A percentile compares a stretch with the other conserved stretches of the same genome.
Evolutionary conservation across 1,140 invertebrate species (phyloP).

Genomic region (Sarcophaga peregrina): DNA sequence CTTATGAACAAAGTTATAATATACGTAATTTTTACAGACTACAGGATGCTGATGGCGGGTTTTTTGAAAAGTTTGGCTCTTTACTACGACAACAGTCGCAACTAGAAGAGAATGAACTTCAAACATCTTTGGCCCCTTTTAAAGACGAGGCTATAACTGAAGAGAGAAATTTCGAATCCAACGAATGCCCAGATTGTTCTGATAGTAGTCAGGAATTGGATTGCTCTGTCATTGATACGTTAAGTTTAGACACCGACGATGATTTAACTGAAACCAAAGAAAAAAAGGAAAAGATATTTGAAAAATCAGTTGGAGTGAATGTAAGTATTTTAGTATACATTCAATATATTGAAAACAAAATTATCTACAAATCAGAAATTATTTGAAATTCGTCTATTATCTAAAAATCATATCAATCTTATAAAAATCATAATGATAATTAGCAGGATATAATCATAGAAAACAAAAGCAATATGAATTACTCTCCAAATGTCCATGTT

Average conservation of each 20-base stretch:
- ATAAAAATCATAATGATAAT: no score
- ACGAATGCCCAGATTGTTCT: conserved; percentile 55
- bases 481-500: no score
- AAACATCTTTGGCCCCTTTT: conserved; percentile 69
- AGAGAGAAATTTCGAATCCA: conserved; percentile 30
- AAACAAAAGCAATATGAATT: no score
- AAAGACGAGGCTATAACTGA: conserved; percentile 67
- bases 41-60: conserved; percentile 81
- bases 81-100: conserved; percentile 75
- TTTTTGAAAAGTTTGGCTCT: conserved; percentile 83
- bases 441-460: no score
- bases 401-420: no score
- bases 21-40: conserved; percentile 70
- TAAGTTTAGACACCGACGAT: conserved; percentile 66
- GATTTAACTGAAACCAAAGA: conserved; percentile 68
- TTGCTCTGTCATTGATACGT: background rate
- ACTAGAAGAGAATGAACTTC: conserved; percentile 68
- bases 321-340: conserved; percentile 69
- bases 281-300: conserved; percentile 50
- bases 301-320: conserved; percentile 73
- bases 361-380: background rate
- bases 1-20: no score
- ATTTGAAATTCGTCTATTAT: no score
- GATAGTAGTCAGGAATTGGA: conserved; percentile 34
- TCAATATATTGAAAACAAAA: conserved; percentile 12